Conservation (phyloP, 2,797 vertebrate species). For the Sebastes cheni region DNA sequence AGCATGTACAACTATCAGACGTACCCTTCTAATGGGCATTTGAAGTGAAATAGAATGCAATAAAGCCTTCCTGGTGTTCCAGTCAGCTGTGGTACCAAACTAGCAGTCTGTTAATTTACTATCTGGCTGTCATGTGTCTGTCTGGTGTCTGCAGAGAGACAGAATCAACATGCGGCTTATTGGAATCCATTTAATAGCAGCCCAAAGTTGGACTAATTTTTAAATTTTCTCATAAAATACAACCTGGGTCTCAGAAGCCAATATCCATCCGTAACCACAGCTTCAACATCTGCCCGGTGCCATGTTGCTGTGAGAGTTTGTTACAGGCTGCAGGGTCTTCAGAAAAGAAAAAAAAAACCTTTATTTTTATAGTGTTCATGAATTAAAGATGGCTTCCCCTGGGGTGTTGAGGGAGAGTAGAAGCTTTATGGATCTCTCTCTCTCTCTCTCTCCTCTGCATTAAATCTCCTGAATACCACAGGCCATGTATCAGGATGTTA, state of each 20-base stretch:
- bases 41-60: not conserved
- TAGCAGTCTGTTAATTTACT: not conserved
- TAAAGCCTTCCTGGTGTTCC: not conserved
- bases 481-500: constrained; percentile 76
- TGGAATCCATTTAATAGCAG: constrained; percentile 42
- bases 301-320: constrained; percentile 66
- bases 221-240: constrained; percentile 44
- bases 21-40: not conserved
- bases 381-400: constrained; percentile 82
- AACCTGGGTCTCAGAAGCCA: constrained; percentile 30
- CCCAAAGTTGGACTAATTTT: constrained; percentile 21
- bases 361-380: constrained; percentile 82
- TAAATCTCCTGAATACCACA: constrained; percentile 75
- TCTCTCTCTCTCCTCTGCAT: constrained; percentile 39
- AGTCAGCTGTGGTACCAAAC: not conserved
- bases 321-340: constrained; percentile 74
- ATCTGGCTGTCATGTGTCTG: not conserved
- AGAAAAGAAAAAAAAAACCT: constrained; percentile 62
- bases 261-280: constrained; percentile 54
- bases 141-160: constrained; percentile 8
- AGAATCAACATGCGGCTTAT: constrained; percentile 17
- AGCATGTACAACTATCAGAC: not conserved
- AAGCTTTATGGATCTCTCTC: constrained; percentile 69
- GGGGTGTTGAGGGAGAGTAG: constrained; percentile 63
- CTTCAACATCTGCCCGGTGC: constrained; percentile 66